Base-by-base conservation (phyloP, 2,888 invertebrate species). In the Drosophila incognita region DNA sequence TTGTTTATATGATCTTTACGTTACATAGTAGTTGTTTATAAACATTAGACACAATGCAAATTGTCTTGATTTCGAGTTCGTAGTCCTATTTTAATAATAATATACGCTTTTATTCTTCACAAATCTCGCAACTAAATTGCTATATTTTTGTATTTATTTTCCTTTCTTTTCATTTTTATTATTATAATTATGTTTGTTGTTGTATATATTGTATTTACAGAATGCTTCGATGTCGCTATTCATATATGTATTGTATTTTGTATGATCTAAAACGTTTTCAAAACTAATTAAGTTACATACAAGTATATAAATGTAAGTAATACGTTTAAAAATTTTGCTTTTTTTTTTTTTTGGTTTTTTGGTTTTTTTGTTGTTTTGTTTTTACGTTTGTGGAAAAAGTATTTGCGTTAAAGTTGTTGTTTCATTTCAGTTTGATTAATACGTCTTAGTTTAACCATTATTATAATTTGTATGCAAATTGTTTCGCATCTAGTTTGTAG, bases 241-340 rank as follows among this genome's bases (percentile, higher is more conserved):
- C 78, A 72, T 81, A 75, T 74, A 72, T 69, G 63, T 69, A 62
- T 62, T 71, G 67, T 80, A 46, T 27, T 56, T 67, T 69, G 61
- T 80, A 87, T 89, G 89, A 87, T 84, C 89, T 90, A 90, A 88
- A 86, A 88, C 74, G 89, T 88, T 88, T 86, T 83, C 89, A 79
- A 90, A 88, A 88, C 86, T 86, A 86, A 70, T 90, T 84, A 89
- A 82, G 76, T 87, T 84, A 82, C 80, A 82, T 85, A 78, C 77
- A 78, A 69, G 82, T 77, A 33, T 54, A 83, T 86, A 83, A 83
- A 81, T 82, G 75, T 88, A 79, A 81, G 73, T 86, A 85, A 88
- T 89, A 89, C 88, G 88, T 87, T 90, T 89, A 85, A 90, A 85
- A 85, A 90, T 88, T 63, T 85, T 87, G 64, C 60, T 21, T 57